Percentiles rank a stretch among this genome's conserved stretches.
phyloP scores from a whole-genome alignment of 2,888 invertebrate genomes.

The Acrobasis suavella region DNA sequence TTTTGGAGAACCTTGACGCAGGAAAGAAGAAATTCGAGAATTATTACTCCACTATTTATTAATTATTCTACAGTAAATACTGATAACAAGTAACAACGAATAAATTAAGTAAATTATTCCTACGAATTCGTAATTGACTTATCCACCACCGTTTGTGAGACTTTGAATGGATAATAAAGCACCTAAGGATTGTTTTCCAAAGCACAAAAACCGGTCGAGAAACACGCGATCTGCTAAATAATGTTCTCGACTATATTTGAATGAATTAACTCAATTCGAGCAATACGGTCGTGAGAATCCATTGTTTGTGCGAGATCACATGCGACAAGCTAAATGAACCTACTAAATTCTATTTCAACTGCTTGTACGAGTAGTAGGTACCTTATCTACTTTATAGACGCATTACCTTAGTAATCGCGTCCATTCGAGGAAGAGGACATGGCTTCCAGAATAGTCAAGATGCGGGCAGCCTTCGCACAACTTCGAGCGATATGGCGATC shows the following conservation, averaged over 20 bases:
- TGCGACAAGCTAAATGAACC: background rate
- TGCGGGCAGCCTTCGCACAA: too few relatives aligned
- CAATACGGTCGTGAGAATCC: slow-evolving; percentile 14
- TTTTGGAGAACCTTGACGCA: too few relatives aligned
- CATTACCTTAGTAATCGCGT: too few relatives aligned
- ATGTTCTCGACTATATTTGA: slow-evolving; percentile 2
- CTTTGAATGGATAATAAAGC: slow-evolving; percentile 2
- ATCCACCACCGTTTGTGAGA: background rate
- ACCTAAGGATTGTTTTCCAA: slow-evolving; percentile 11
- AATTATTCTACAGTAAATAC: too few relatives aligned
- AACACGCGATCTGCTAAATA: slow-evolving; percentile 5
- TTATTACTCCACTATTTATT: too few relatives aligned
- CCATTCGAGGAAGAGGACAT: too few relatives aligned
- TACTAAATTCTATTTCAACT: background rate
- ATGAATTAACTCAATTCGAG: slow-evolving; percentile 12
- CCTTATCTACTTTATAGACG: too few relatives aligned
- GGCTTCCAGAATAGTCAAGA: too few relatives aligned
- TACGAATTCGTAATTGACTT: slow-evolving; percentile 8
- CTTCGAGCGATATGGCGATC: too few relatives aligned
- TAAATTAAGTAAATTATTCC: background rate
- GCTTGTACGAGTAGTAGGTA: too few relatives aligned
- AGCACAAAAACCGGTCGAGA: background rate
- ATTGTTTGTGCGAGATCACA: slow-evolving; percentile 10
- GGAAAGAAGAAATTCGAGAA: too few relatives aligned
- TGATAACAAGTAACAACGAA: background rate